A percentile compares a stretch with the other conserved stretches of the same genome.
These are phyloP conservation scores for Cebuella pygmaea DNA, from an alignment of 2,797 vertebrate species.

Conservation along the genomic window DNA sequence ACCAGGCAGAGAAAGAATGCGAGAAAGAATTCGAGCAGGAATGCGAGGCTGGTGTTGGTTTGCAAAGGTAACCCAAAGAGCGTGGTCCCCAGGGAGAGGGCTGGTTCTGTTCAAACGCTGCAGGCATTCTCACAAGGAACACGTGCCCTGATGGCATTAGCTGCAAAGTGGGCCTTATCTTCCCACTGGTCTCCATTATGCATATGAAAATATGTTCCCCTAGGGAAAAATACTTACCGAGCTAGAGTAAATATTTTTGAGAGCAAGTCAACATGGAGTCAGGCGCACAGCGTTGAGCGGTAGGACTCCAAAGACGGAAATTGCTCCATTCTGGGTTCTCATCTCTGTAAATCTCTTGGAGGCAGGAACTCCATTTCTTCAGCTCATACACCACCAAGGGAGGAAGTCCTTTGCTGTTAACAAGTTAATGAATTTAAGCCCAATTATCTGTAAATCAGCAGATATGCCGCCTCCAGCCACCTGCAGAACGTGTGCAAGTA, in stretches of 20 bases:
- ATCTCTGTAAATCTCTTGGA: neutral
- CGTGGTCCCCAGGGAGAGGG: neutral
- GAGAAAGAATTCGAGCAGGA: accelerated
- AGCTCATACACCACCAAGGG: neutral
- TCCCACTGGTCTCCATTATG: neutral
- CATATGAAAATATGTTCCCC: neutral
- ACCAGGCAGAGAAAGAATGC: accelerated
- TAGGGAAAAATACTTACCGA: no score
- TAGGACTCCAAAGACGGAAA: neutral
- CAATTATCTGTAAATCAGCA: accelerated
- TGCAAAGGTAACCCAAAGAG: neutral
- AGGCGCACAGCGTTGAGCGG: accelerated
- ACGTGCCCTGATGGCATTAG: accelerated
- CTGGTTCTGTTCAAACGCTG: accelerated
- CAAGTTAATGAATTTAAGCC: neutral
- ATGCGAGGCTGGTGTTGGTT: accelerated
- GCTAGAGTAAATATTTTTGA: neutral
- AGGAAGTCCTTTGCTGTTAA: neutral
- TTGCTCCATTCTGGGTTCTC: neutral
- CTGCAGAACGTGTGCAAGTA: accelerated
- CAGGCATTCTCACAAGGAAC: accelerated
- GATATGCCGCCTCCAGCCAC: accelerated
- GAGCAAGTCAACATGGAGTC: neutral
- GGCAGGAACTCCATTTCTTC: neutral
- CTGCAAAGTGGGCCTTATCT: neutral